Conservation (phyloP, 2,113 vertebrate genomes). For the Melanerpes formicivorus region DNA sequence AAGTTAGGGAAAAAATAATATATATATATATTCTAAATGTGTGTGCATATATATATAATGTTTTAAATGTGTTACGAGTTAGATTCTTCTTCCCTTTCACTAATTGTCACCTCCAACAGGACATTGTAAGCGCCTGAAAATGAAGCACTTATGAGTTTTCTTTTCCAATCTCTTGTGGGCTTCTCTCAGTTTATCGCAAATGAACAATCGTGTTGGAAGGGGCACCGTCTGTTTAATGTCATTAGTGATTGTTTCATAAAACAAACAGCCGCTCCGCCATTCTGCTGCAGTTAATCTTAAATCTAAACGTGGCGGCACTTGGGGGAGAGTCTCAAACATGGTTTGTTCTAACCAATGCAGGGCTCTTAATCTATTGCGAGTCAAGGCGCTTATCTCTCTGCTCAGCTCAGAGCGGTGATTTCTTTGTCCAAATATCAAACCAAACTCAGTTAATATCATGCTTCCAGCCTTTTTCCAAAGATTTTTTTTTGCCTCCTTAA, state of each 20-base stretch:
- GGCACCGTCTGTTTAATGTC: slow-evolving; percentile 84
- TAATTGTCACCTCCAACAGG: slow-evolving; percentile 71
- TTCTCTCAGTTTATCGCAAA: slow-evolving; percentile 81
- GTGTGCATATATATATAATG: too few relatives aligned
- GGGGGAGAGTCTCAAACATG: slow-evolving; percentile 69
- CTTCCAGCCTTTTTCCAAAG: slow-evolving; percentile 53
- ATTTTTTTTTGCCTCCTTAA: slow-evolving; percentile 19
- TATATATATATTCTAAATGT: too few relatives aligned
- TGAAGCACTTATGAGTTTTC: slow-evolving; percentile 76
- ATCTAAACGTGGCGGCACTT: slow-evolving; percentile 80
- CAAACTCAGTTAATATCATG: slow-evolving; percentile 71
- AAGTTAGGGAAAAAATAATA: not conserved
- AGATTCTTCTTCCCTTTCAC: slow-evolving; percentile 32
- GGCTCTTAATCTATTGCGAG: slow-evolving; percentile 81
- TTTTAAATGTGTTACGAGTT: not conserved
- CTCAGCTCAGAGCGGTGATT: slow-evolving; percentile 76
- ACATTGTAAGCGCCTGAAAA: slow-evolving; percentile 64
- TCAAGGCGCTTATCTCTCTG: slow-evolving; percentile 80
- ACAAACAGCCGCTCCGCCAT: slow-evolving; percentile 78
- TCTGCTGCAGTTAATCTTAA: slow-evolving; percentile 80
- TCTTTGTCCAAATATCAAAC: slow-evolving; percentile 82
- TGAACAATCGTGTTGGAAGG: slow-evolving; percentile 82
- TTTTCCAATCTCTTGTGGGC: slow-evolving; percentile 77
- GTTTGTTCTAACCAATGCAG: slow-evolving; percentile 76
- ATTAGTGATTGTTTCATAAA: slow-evolving; percentile 85